A percentile compares a stretch with the other conserved stretches of the same genome.
Evolutionary conservation across 2,797 vertebrate species (phyloP).

Genomic region (Emys orbicularis): DNA sequence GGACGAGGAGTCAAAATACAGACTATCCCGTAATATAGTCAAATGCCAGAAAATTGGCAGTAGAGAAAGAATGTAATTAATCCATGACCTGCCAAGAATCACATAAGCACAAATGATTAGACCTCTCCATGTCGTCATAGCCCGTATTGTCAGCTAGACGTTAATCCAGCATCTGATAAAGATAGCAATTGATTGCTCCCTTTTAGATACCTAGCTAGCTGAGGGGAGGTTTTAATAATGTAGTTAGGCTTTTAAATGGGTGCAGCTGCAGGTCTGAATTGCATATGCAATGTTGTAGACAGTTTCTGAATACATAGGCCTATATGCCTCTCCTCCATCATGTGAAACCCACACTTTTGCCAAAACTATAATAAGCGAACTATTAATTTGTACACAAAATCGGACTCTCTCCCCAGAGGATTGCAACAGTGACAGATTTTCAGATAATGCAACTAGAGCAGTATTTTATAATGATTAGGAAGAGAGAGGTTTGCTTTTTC

Average conservation of each 20-base stretch:
- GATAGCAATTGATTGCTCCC: neutral
- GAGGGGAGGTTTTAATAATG: neutral
- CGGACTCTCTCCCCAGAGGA: neutral
- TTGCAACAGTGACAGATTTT: neutral
- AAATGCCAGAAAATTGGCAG: neutral
- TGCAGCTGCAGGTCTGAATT: neutral
- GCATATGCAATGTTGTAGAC: neutral
- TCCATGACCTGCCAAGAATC: neutral
- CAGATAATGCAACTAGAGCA: neutral
- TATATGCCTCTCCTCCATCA: neutral
- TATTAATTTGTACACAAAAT: neutral
- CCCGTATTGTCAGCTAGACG: neutral
- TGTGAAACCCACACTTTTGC: neutral
- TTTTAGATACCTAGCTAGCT: neutral
- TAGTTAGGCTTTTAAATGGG: neutral
- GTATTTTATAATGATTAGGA: neutral
- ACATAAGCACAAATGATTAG: neutral
- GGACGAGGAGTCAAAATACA: neutral
- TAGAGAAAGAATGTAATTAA: slow-evolving; percentile 9
- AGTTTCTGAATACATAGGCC: neutral
- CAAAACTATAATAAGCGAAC: neutral
- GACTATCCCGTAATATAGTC: neutral
- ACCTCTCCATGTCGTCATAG: neutral
- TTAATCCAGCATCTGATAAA: neutral
- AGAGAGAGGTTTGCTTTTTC: neutral